phyloP scores from a whole-genome alignment of 2,888 invertebrate species.

The Chrysolina haemoptera region DNA sequence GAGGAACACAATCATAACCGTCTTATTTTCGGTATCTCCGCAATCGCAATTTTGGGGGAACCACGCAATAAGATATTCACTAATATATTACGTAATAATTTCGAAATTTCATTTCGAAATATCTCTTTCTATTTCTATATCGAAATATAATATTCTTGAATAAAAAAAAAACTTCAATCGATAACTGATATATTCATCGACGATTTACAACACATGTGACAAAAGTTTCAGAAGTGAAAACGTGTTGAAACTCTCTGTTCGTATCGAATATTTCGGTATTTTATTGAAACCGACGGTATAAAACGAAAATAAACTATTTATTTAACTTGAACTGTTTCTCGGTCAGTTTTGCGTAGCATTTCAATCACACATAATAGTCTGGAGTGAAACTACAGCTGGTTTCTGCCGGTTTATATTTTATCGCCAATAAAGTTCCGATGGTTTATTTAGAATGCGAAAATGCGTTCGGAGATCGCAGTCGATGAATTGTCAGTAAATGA shows the following conservation, averaged over 20 bases:
- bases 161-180: background rate
- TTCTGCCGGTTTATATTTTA: constrained; percentile 2
- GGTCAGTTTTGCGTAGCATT: too few species aligned
- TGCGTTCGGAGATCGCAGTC: background rate
- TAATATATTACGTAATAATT: too few species aligned
- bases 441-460: constrained; percentile 3
- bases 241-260: background rate
- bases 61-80: too few species aligned
- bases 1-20: too few species aligned
- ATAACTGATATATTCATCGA: background rate
- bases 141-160: background rate
- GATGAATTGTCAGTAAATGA: background rate
- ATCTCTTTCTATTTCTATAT: background rate
- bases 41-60: too few species aligned
- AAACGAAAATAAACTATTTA: constrained; percentile 3
- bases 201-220: background rate
- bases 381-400: background rate
- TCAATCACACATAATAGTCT: background rate
- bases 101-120: background rate
- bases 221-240: background rate
- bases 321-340: background rate
- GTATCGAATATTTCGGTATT: background rate
- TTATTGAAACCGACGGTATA: background rate
- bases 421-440: background rate
- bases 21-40: too few species aligned